Base-by-base conservation (phyloP, 2,113 vertebrate species). In the Dermatemys mawii region DNA sequence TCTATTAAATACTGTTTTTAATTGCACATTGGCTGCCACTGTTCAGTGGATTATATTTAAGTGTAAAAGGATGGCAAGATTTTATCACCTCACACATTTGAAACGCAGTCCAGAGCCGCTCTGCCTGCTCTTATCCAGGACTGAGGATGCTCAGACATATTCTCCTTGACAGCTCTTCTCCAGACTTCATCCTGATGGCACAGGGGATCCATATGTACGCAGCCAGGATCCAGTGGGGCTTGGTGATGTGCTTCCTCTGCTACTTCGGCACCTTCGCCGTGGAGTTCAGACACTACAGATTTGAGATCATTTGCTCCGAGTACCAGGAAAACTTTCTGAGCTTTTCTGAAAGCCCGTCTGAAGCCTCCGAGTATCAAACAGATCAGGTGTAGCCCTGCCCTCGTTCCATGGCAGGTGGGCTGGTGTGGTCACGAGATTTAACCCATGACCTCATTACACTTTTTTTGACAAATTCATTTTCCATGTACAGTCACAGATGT, bases 271-370 rank as follows among this genome's bases (percentile, higher is more conserved):
- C 99, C 2, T 99, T 99, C 4, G 98, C 98, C 6, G 97, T 99
- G n/a, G 99, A 99, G 94, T 99, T 99, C 96, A 98, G 99, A 81
- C 98, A 99, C 97, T 98, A 97, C 97, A 98, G 97, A 94, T 99
- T 99, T 2, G 96, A 98, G 96, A 98, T 99, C 0, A 78, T 98
- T 88, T 99, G 98, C 88, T 98, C 96, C 0, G 99, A 99, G 80
- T 94, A 98, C 95, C 97, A 98, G 83, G 98, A 98, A 84, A 98
- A 97, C 70, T 98, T 98, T 17, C 95, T 98, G 26, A 98, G 98
- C 93, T 97, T 98, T 80, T 98, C 97, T 0, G 98, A 99, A 92
- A 98, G 96, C 41, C 98, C 98, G 70, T 98, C 98, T 0, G 98
- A 99, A 96, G 98, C 98, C 17, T 98, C 98, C 0, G 98, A 98